Conservation (phyloP, 2,888 invertebrate genomes). For the Osedax fenrisi region DNA sequence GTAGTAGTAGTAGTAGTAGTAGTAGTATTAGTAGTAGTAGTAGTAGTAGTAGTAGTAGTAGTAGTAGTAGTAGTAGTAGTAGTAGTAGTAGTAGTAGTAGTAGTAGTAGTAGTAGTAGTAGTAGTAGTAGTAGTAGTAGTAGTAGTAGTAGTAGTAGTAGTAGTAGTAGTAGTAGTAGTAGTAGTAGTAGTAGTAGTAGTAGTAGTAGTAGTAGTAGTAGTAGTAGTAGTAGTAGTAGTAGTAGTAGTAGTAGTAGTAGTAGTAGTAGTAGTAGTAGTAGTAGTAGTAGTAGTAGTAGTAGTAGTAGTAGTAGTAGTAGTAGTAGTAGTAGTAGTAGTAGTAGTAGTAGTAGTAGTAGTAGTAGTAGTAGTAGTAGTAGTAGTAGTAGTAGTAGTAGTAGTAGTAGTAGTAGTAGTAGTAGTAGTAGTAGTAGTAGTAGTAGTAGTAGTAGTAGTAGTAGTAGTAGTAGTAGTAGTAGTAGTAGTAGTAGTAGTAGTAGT, state of each 20-base stretch:
- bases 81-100: not conserved
- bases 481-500: conserved; percentile 30
- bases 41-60: not conserved
- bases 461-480: conserved; percentile 29
- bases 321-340: not conserved
- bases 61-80: not conserved
- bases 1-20: not conserved
- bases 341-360: not conserved
- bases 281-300: not conserved
- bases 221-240: not conserved
- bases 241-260: not conserved
- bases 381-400: not conserved
- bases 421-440: not conserved
- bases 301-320: not conserved
- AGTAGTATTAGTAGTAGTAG: not conserved
- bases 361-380: not conserved
- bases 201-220: not conserved
- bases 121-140: conserved; percentile 28
- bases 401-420: not conserved
- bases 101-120: conserved; percentile 8
- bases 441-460: conserved; percentile 26
- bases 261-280: not conserved
- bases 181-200: conserved; percentile 24
- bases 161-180: conserved; percentile 31
- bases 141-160: conserved; percentile 27